phyloP scores from a whole-genome alignment of 2,113 vertebrate species.

The Microcebus tavaratra region DNA sequence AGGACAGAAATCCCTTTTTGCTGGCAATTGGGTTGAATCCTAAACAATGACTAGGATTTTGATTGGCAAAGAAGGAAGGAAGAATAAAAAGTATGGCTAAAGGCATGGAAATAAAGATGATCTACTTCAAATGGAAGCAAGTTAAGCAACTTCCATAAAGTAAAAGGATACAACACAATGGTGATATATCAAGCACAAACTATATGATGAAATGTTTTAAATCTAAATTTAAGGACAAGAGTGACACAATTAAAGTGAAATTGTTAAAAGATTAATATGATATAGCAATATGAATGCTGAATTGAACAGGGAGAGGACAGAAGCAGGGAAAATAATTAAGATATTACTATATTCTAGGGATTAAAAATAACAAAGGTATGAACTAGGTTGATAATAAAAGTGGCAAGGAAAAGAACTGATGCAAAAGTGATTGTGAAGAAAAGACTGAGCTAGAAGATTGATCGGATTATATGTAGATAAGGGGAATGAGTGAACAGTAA shows the following conservation, averaged over 20 bases:
- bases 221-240: background rate
- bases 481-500: background rate
- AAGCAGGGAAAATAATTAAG: slow-evolving; percentile 19
- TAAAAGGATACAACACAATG: background rate
- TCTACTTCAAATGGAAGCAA: background rate
- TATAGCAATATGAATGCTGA: background rate
- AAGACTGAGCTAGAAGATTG: background rate
- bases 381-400: background rate
- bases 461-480: background rate
- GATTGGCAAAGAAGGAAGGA: background rate
- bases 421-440: background rate
- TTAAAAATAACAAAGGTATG: background rate
- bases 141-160: background rate
- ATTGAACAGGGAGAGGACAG: background rate
- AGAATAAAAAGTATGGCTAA: background rate
- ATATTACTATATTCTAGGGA: background rate
- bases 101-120: background rate
- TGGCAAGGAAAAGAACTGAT: slow-evolving; percentile 1
- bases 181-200: background rate
- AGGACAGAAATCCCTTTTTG: background rate
- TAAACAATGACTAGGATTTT: background rate
- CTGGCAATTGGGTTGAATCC: background rate
- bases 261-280: background rate
- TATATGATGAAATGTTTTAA: background rate
- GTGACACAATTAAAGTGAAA: background rate